A percentile compares a stretch with the other conserved stretches of the same genome.
phyloP scores from a whole-genome alignment of 2,888 invertebrate genomes.

The Ichneumoninae sp. region DNA sequence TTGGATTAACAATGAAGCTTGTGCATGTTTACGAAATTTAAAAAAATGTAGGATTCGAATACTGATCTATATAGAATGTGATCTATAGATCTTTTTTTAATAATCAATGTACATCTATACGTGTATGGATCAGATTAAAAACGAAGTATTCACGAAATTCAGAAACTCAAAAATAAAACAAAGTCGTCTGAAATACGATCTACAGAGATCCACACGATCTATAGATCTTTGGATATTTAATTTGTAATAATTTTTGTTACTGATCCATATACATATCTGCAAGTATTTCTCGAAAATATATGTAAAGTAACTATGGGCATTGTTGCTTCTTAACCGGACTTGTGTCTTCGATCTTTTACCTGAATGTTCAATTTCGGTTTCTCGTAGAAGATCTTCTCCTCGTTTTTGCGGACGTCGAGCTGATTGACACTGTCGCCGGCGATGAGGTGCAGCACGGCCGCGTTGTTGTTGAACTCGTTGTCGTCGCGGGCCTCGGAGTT shows the following conservation, averaged over 20 bases:
- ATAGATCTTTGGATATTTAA: not conserved
- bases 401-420: conserved; percentile 85
- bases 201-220: too few relatives aligned
- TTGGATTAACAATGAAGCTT: too few relatives aligned
- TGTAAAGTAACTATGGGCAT: not conserved
- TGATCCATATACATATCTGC: not conserved
- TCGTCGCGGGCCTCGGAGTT: conserved; percentile 64
- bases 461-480: conserved; percentile 72
- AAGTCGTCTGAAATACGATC: too few relatives aligned
- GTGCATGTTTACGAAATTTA: too few relatives aligned
- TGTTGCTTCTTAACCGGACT: not conserved
- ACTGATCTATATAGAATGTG: not conserved
- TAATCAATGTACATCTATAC: not conserved
- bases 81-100: not conserved
- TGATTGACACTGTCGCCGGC: conserved; percentile 85
- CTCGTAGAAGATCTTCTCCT: conserved; percentile 86
- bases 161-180: too few relatives aligned
- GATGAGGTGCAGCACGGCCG: conserved; percentile 64
- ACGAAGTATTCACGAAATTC: too few relatives aligned
- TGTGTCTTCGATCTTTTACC: conserved; percentile 82
- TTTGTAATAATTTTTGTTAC: not conserved
- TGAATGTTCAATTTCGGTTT: conserved; percentile 86
- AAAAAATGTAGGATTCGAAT: too few relatives aligned
- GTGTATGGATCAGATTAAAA: too few relatives aligned
- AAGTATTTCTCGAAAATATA: not conserved